phyloP scores from a whole-genome alignment of 1,140 invertebrate species.

The Listronotus oregonensis region DNA sequence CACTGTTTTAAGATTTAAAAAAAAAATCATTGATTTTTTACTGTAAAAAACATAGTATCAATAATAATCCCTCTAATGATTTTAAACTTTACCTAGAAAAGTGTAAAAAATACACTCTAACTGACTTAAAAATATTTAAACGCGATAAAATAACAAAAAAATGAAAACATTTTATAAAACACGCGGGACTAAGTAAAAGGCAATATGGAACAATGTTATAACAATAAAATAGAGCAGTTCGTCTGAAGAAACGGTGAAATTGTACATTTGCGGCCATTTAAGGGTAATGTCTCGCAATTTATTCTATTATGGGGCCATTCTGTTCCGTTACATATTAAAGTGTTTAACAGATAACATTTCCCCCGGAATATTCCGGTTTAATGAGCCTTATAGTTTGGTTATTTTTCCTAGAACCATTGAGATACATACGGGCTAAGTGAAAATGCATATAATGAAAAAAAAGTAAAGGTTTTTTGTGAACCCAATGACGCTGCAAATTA shows the following conservation, averaged over 20 bases:
- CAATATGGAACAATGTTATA: conserved; percentile 44
- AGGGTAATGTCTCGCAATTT: conserved; percentile 44
- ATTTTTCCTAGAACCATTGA: conserved; percentile 16
- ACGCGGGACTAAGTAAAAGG: conserved; percentile 30
- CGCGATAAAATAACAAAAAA: too few species aligned
- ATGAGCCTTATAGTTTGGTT: conserved; percentile 24
- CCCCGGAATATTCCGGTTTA: conserved; percentile 18
- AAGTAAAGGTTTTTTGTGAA: too few species aligned
- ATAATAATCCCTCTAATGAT: too few species aligned
- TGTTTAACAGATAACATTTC: conserved; percentile 39
- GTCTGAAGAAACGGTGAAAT: conserved; percentile 44
- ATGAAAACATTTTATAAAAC: conserved; percentile 13
- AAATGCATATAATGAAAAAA: too few species aligned
- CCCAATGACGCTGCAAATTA: too few species aligned
- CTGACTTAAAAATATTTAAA: too few species aligned
- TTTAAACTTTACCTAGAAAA: too few species aligned
- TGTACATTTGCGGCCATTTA: conserved; percentile 46
- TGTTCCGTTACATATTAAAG: conserved; percentile 38
- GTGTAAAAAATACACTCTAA: too few species aligned
- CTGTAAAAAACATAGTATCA: too few species aligned
- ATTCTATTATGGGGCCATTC: conserved; percentile 42
- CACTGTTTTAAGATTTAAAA: too few species aligned
- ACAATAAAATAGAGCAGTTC: conserved; percentile 43
- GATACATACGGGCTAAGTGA: too few species aligned
- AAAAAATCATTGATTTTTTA: too few species aligned